Base-by-base conservation (phyloP, 2,888 invertebrate species). In the Trichopria drosophilae region DNA sequence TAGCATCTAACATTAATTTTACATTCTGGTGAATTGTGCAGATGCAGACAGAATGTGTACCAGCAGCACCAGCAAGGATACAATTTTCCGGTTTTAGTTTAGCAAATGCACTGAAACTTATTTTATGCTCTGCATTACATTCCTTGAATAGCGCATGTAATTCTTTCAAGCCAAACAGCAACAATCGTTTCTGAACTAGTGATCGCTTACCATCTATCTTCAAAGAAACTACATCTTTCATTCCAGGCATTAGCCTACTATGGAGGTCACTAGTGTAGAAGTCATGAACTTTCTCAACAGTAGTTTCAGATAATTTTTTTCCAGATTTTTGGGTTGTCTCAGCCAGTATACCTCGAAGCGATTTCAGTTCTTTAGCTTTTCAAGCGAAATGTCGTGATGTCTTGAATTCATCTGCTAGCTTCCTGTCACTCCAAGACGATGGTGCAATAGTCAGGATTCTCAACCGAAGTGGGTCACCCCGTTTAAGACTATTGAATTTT, bases 211-310 rank as follows among this genome's bases (percentile, higher is more conserved):
- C 9, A 7, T 29, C 4, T 13, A 29, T 29, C 15, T 29, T 29
- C 5, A 29, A n/a, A 4, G 29, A 29, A 13, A 6, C 15, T 13
- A 29, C 29, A 13, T 50, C 50, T 7, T 50, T 50, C 34, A 43
- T 36, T 31, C 50, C 43, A 50, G 50, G 50, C 29, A 29, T 29
- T 29, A 29, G n/a, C 15, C 29, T 4, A 15, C 29, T 29, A 6
- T 4, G n/a, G 5, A 7, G 15, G 15, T 29, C 29, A 29, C 29
- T 6, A 13, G n/a, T 4, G 15, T 29, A 29, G 9, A 29, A 29
- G 5, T 9, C 9, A 6, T 29, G n/a, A 13, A 29, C 15, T 9
- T 29, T 29, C 29, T 29, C 29, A 13, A 6, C 9, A 6, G 29
- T 29, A 13, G 9, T 7, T 29, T 29, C 29, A 4, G 29, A 9